Evolutionary conservation across 2,113 vertebrate genomes (phyloP), one percentile per base, ranked within the genome.

Genomic region (Malurus cyaneus): DNA sequence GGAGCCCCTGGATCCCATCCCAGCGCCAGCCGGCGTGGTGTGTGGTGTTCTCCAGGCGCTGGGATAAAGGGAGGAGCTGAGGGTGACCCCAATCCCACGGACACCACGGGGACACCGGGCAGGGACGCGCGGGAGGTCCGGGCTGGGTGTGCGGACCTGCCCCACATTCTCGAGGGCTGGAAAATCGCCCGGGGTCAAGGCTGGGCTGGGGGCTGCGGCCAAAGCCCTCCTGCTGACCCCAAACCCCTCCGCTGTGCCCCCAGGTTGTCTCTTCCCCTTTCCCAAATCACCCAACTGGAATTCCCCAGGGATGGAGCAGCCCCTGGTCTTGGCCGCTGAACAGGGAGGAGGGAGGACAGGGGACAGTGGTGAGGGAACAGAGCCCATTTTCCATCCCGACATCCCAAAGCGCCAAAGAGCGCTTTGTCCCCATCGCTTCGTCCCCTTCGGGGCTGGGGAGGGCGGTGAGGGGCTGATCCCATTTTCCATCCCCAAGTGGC

Each of bases 111-210:
- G 46, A 25, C 44, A 29, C 47, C 12, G 7, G 0, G 5, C 20
- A 31, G 69, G 31, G 64, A 53, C 11, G 29, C 17, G 36, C 2
- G 64, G 89, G 88, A 83, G 80, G 91, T 80, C 64, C 20, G 5
- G 32, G 77, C 20, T 87, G 93, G 79, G 73, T 80, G 78, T 93
- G 42, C 85, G 1, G 76, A 76, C 93, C 85, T 77, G 76, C 93
- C 93, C 80, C n/a, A 3, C 85, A 86, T 94, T 94, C 85, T 85
- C 59, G 21, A 80, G 54, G 39, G n/a, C 65, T 88, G 91, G 74
- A 81, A 88, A 41, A 14, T 28, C 0, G 5, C 76, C 80, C 6
- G 1, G 50, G 65, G 85, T 64, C 66, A 90, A 78, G 85, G 90
- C 31, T 73, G 81, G 76, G 76, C 64, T 72, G 86, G 65, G 65